phyloP scores from a whole-genome alignment of 2,113 vertebrate species.

The Chinchilla lanigera region DNA sequence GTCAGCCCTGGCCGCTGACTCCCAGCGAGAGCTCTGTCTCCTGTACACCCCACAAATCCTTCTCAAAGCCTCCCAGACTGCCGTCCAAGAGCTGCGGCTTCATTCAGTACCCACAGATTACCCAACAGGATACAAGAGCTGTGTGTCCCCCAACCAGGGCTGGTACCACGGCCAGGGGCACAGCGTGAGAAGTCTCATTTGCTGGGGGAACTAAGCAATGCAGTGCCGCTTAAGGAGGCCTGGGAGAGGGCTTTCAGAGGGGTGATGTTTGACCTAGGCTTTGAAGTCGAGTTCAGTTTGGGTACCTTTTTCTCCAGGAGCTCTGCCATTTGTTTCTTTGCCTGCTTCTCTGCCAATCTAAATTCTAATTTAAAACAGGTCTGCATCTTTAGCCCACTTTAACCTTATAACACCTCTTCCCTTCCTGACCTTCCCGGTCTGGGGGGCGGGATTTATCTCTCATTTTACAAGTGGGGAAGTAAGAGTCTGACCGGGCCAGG shows the following conservation, averaged over 20 bases:
- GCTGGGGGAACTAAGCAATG: not conserved
- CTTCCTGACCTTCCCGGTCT: not conserved
- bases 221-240: not conserved
- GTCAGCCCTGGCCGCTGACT: not conserved
- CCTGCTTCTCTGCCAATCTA: not conserved
- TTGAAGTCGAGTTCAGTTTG: not conserved
- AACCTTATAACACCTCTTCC: not conserved
- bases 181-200: not conserved
- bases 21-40: not conserved
- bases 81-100: fast-evolving
- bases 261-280: not conserved
- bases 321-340: not conserved
- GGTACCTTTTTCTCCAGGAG: not conserved
- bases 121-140: fast-evolving
- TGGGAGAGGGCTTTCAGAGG: no score
- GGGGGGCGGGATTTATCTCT: not conserved
- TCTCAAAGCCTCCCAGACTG: not conserved
- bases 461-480: not conserved
- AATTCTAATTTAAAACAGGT: not conserved
- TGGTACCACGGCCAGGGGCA: not conserved
- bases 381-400: not conserved
- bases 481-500: not conserved
- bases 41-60: not conserved
- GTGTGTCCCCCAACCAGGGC: not conserved
- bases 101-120: fast-evolving